Conservation (phyloP, 2,888 invertebrate genomes). For the Cephonodes hylas region DNA sequence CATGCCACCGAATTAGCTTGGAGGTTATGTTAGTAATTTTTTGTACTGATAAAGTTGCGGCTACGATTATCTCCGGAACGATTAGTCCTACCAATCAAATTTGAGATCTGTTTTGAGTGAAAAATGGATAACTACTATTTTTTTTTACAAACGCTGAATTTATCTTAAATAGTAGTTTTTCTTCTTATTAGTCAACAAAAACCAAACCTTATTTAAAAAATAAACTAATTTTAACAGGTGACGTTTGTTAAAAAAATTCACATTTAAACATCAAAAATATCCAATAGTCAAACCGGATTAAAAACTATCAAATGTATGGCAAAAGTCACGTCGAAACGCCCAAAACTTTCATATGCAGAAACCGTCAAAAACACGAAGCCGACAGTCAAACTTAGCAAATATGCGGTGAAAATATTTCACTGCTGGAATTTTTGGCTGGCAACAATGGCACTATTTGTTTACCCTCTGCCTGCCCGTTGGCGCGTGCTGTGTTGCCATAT, state of each 20-base stretch:
- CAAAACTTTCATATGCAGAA: not conserved
- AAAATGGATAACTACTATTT: too few species aligned
- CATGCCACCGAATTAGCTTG: not conserved
- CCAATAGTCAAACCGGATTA: too few species aligned
- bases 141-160: too few species aligned
- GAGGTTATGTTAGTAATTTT: too few species aligned
- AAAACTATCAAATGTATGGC: not conserved
- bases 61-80: too few species aligned
- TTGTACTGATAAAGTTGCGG: too few species aligned
- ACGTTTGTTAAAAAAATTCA: not conserved
- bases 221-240: too few species aligned
- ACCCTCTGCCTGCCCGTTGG: conserved; percentile 53
- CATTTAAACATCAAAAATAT: not conserved
- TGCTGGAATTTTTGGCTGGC: conserved; percentile 39
- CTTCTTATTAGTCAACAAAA: too few species aligned
- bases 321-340: not conserved
- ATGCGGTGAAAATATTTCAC: conserved; percentile 45
- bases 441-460: conserved; percentile 45
- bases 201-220: too few species aligned
- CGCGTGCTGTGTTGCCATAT: conserved; percentile 53
- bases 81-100: too few species aligned
- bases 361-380: conserved; percentile 7
- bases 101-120: too few species aligned
- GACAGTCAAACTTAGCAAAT: conserved; percentile 40
- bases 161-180: too few species aligned